Evolutionary conservation across 1,140 invertebrate species (phyloP), one percentile per base, ranked within the genome.

Genomic region (Drosophila persimilis): DNA sequence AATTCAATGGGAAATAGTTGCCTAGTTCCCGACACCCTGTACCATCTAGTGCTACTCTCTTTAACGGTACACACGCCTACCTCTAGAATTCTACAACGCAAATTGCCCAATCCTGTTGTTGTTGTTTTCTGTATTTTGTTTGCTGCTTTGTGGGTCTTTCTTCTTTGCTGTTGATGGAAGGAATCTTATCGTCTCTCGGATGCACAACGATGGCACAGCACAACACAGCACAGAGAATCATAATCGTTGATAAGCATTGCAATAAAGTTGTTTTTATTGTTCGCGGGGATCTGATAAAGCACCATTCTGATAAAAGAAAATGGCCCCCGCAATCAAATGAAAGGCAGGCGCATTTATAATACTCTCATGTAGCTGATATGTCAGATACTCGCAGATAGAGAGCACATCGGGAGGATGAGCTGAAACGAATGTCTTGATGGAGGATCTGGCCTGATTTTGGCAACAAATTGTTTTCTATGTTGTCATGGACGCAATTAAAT

Each of bases 191-290:
- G 53, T 24, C 22, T 67, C 51, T 67, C 46, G 11, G 69, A 83
- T 85, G 75, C 73, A 83, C 69, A 79, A 52, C 24, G 69, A 54
- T 39, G 35, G 35, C 35, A 39, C 35, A 39, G 24, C 24, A 24
- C 24, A 24, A 4, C 35, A 39, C 24, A 24, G 24, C 35, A 39
- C 57, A 52, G 17, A 35, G 35, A 66, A 59, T 65, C 39, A 61
- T 79, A 83, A 81, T 79, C 80, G 75, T 51, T 84, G 80, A 84
- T 84, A 84, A 84, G 77, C 60, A 44, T 51, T 77, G 77, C 81
- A 85, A 85, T 84, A 84, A 80, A 84, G 45, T 47, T 65, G 41
- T 43, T 46, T 65, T 84, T 71, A 74, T 84, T 65, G 45, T 44
- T 41, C 52, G 22, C 53, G 13, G 26, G 20, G 64, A 75, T 59